phyloP scores from a whole-genome alignment of 1,140 invertebrate genomes.

The Lasaia peninsularis region DNA sequence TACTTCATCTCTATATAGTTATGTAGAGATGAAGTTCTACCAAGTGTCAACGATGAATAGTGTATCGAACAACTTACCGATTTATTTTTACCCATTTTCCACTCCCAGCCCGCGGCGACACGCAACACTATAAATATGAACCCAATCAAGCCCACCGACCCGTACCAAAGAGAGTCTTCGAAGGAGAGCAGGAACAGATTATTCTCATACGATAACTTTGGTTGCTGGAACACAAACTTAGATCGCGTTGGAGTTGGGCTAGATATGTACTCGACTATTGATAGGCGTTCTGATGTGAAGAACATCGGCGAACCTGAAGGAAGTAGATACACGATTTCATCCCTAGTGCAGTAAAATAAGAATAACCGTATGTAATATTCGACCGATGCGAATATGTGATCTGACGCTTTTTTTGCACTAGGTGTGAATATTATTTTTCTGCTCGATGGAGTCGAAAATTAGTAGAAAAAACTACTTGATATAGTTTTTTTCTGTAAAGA shows the following conservation, averaged over 20 bases:
- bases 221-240: slow-evolving; percentile 81
- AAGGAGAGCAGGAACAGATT: slow-evolving; percentile 83
- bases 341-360: too few species aligned
- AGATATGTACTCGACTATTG: slow-evolving; percentile 79
- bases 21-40: too few species aligned
- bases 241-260: slow-evolving; percentile 79
- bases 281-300: slow-evolving; percentile 78
- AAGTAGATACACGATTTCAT: neutral
- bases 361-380: too few species aligned
- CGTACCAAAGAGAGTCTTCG: slow-evolving; percentile 78
- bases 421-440: too few species aligned
- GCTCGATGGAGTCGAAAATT: too few species aligned
- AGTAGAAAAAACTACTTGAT: too few species aligned
- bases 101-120: slow-evolving; percentile 64
- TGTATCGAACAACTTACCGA: too few species aligned
- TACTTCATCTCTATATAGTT: too few species aligned
- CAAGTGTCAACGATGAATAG: too few species aligned
- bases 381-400: too few species aligned
- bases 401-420: too few species aligned
- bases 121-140: slow-evolving; percentile 65
- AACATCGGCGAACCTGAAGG: slow-evolving; percentile 79
- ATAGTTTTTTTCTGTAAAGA: too few species aligned
- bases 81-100: slow-evolving; percentile 30
- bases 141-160: slow-evolving; percentile 65
- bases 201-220: slow-evolving; percentile 81